These are phyloP conservation scores for Balaenoptera acutorostrata DNA, from an alignment of 2,113 vertebrate species.

Conservation along the genomic window DNA sequence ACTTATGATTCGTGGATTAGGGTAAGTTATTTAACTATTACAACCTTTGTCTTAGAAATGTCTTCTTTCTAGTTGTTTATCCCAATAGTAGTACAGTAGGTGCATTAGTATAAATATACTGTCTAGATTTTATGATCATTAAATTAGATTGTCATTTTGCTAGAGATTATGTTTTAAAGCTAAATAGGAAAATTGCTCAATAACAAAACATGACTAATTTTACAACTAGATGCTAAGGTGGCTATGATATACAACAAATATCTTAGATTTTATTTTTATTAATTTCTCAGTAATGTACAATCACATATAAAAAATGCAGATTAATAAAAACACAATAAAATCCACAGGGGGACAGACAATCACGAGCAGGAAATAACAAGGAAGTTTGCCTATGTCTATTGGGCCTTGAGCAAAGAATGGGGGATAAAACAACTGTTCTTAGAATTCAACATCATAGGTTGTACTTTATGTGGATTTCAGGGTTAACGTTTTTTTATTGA, in stretches of 20 bases:
- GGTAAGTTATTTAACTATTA: constrained; percentile 79
- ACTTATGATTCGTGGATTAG: constrained; percentile 96
- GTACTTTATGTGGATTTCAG: background rate
- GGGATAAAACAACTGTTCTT: background rate
- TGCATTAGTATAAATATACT: background rate
- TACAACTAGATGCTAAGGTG: background rate
- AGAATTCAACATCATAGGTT: background rate
- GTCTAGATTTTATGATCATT: background rate
- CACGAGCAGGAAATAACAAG: background rate
- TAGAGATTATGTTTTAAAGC: background rate
- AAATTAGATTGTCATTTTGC: background rate
- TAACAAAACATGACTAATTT: background rate
- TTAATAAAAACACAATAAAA: background rate
- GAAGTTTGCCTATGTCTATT: background rate
- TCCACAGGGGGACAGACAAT: background rate
- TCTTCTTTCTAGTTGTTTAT: constrained; percentile 7
- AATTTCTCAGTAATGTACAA: background rate
- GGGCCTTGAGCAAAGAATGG: background rate
- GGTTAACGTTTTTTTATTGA: background rate
- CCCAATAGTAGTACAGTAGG: background rate
- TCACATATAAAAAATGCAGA: background rate
- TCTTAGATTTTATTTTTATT: background rate
- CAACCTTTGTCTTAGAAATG: background rate
- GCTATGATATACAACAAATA: background rate
- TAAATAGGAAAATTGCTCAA: background rate